These are phyloP conservation scores for Unio pictorum DNA, from an alignment of 2,888 invertebrate species.

Conservation along the genomic window DNA sequence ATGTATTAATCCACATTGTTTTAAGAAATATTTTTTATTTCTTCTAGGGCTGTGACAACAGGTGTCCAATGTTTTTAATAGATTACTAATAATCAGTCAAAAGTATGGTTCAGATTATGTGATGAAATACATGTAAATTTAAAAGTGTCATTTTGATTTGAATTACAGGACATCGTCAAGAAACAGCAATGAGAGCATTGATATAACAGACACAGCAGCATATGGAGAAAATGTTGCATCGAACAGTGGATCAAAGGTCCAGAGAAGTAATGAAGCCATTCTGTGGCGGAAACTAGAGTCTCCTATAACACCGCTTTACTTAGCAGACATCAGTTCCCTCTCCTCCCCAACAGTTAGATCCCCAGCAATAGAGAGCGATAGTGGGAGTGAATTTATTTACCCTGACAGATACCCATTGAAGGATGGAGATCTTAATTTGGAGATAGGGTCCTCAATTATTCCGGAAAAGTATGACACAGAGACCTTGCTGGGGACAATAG, in stretches of 20 bases:
- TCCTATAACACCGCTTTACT: constrained; percentile 9
- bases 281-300: neutral
- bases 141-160: constrained; percentile 4
- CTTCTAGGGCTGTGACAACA: too few relatives aligned
- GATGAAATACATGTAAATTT: constrained; percentile 6
- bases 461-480: neutral
- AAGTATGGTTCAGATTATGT: constrained; percentile 2
- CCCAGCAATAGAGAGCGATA: too few relatives aligned
- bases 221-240: too few relatives aligned
- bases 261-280: too few relatives aligned
- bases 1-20: too few relatives aligned
- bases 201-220: neutral
- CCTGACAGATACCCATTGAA: constrained; percentile 2
- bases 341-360: constrained; percentile 2
- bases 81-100: neutral
- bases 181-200: neutral
- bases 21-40: too few relatives aligned
- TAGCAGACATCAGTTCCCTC: constrained; percentile 12
- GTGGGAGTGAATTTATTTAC: constrained; percentile 5
- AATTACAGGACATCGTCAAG: constrained; percentile 2
- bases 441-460: constrained; percentile 3
- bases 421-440: constrained; percentile 16
- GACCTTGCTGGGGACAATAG: constrained; percentile 27
- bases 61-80: too few relatives aligned
- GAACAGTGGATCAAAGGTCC: too few relatives aligned